Base-by-base conservation (phyloP, 2,113 vertebrate genomes). In the Gila orcuttii region DNA sequence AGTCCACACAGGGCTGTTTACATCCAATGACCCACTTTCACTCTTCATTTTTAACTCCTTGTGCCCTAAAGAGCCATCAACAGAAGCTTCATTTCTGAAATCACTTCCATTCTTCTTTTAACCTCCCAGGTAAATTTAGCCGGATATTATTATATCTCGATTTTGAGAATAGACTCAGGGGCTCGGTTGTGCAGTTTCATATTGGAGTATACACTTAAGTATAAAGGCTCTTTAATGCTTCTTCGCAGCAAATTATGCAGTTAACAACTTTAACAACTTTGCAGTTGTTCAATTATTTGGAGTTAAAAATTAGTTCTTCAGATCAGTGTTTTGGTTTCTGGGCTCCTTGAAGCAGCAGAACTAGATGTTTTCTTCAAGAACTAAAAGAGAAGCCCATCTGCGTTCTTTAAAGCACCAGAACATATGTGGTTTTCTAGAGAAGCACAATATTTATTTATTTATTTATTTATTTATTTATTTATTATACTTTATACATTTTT, bases 71-170 rank as follows among this genome's bases (percentile, higher is more conserved):
- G 62, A 69, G 45, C 28, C 45, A 82, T 82, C 62, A 66, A 33
- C 64, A 66, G 28, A 50, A 82, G 62, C 47, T 21, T 77, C 75
- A 28, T 77, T 55, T 77, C 28, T 31, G 3, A 55, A 77, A 50
- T 69, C 25, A 13, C 45, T 33, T 82, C 25, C 47, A 36, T 69
- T 82, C 66, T 31, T 82, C 45, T 36, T n/a, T 69, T 82, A 68
- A n/a, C 80, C 80, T 69, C 62, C 79, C n/a, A 82, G 80, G 80
- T 69, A 55, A 28, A 69, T 82, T 82, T 69, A 69, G 45, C 6
- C 0, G 45, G 45, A 33, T 68, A 52, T 36, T 55, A 52, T 77
- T 77, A 77, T 50, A 82, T 82, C 62, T 82, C 10, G n/a, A 52
- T 82, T 69, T 82, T 33, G 6, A 69, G 21, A 82, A 33, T 52